Base-by-base conservation (phyloP, 2,113 vertebrate genomes). In the Engystomops pustulosus region DNA sequence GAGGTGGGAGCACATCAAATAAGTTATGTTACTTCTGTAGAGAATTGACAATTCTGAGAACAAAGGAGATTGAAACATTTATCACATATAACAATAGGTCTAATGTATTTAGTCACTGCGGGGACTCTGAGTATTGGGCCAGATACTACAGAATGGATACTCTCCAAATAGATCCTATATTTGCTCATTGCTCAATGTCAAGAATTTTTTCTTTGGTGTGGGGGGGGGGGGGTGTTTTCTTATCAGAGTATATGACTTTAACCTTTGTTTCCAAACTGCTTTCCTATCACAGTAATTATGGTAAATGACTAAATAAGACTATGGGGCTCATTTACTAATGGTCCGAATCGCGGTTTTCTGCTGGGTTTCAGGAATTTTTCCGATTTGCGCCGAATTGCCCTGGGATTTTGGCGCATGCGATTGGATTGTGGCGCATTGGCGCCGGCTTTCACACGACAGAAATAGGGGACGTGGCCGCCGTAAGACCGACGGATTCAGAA, bases 1-100 rank as follows among this genome's bases (percentile, higher is more conserved):
- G 25, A 67, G 49, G 79, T 80, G 79, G 79, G 79, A 80, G 7
- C 6, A 47, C 25, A 45, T n/a, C 53, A 78, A 32, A 17, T 9
- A 36, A 41, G 30, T 55, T 58, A 51, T 53, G 18, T 18, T 14
- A 30, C n/a, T 45, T n/a, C n/a, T 44, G 68, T 1, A 47, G 32
- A 58, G 18, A 32, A 60, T 4, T 38, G 11, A 60, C n/a, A 58
- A 18, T 20, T 34, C 18, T 58, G 15, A 10, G 51, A 53, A 36
- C n/a, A 10, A 55, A 6, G 47, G 15, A 32, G 34, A 55, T 2
- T 38, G 15, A 20, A 6, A 58, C 20, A 36, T 14, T 75, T 18
- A 47, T 70, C 36, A 25, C 20, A 71, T 71, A 44, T 11, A 41
- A 25, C 12, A 44, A 25, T 7, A 41, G 23, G 10, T 27, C 2